phyloP scores from a whole-genome alignment of 2,113 vertebrate genomes.

The Camelus dromedarius region DNA sequence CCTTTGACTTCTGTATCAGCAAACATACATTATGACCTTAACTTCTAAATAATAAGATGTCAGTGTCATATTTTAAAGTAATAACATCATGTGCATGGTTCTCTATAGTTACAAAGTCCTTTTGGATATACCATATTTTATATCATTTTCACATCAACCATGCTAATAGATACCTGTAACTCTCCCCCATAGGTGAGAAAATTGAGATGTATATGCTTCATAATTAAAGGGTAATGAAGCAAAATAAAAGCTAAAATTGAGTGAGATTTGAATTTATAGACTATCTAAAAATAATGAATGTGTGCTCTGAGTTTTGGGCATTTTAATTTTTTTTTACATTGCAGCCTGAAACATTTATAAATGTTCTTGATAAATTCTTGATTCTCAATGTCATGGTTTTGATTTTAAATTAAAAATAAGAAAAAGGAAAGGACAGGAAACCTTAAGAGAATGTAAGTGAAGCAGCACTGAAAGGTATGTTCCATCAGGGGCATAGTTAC shows the following conservation, averaged over 20 bases:
- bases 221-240: constrained; percentile 8
- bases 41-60: neutral
- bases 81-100: neutral
- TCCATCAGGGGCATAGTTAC: neutral
- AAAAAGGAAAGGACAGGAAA: neutral
- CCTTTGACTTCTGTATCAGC: neutral
- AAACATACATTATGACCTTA: neutral
- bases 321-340: constrained; percentile 7
- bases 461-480: neutral
- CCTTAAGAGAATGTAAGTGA: neutral
- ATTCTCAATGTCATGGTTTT: neutral
- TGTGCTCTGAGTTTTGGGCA: neutral
- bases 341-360: constrained; percentile 21
- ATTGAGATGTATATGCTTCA: neutral
- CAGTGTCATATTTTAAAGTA: neutral
- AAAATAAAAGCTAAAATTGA: constrained; percentile 38
- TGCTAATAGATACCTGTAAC: neutral
- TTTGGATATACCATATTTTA: neutral
- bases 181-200: neutral
- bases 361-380: neutral
- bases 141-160: constrained; percentile 11
- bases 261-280: constrained; percentile 29
- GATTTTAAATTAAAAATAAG: constrained; percentile 21
- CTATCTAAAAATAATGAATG: constrained; percentile 31
- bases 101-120: neutral